Evolutionary conservation across 2,797 vertebrate genomes (phyloP), one percentile per base, ranked within the genome.

Genomic region (Catostomus latipinnis): DNA sequence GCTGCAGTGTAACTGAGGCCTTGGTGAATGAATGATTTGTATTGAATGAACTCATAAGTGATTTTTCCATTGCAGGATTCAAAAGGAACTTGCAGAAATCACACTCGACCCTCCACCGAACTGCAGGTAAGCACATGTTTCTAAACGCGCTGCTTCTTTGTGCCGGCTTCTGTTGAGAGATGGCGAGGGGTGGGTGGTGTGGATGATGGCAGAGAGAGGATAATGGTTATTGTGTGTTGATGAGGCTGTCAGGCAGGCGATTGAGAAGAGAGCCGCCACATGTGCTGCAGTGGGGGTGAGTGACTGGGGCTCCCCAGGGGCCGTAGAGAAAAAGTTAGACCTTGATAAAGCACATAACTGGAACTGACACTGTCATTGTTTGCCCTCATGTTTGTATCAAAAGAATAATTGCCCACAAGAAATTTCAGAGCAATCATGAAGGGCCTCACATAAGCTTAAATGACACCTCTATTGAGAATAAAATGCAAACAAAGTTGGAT

Each of bases 51-150:
- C 2, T 34, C 2, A 34, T 49, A 11, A 62, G 13, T 46, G 2
- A 61, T 69, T 6, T 87, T 72, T 88, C 80, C 87, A 75, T 92
- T 94, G 12, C 91, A 99, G 98, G 93, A 99, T 99, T 93, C 98
- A 99, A 90, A 99, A 99, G 85, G 97, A 99, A 91, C 96, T 99
- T 69, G 98, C 98, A 85, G 97, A 99, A 93, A 99, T 99, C 89
- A 99, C 98, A 78, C 93, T 99, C 92, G 98, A 99, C 85, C 98
- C 97, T 50, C 98, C 98, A 89, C 98, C 98, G 46, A 99, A 99
- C 93, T 99, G 98, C 96, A 99, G 98, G 98, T 99, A 94, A 96
- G 96, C 87, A 82, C 81, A 76, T 62, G 81, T 80, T 82, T 77
- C 80, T 73, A 16, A 65, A 18, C 13, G 46, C 4, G 12, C 4